Conservation (phyloP, 92 coral and sea anemone genomes). For the Isaurus tuberculatus region DNA sequence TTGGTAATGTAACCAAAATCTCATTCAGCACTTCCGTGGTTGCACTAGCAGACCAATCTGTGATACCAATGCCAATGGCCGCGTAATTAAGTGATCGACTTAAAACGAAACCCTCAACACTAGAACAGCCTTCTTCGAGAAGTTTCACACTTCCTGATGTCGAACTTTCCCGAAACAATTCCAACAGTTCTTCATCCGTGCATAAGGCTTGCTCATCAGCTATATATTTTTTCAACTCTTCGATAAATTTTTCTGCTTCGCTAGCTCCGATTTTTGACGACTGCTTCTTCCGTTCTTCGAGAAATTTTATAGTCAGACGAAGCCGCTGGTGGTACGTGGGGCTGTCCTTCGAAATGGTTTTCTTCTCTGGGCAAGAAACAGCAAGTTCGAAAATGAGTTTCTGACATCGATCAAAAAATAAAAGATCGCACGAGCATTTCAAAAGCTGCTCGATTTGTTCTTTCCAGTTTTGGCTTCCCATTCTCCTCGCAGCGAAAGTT, state of each 20-base stretch:
- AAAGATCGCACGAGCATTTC: background rate
- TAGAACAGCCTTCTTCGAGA: background rate
- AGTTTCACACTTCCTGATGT: background rate
- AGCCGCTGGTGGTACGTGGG: conserved; percentile 26
- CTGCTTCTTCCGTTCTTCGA: background rate
- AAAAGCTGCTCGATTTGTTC: background rate
- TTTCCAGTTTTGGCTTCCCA: too few relatives aligned
- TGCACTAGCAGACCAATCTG: background rate
- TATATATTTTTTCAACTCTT: background rate
- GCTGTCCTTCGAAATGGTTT: background rate
- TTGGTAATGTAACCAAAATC: background rate
- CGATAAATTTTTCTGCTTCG: background rate
- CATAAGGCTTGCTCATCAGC: background rate
- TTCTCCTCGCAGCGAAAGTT: too few relatives aligned
- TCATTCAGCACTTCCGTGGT: background rate
- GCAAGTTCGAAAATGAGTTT: background rate
- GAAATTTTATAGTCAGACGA: background rate
- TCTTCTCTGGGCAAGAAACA: background rate
- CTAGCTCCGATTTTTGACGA: background rate
- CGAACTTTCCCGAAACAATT: background rate
- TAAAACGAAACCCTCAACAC: conserved; percentile 1
- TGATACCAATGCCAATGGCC: background rate
- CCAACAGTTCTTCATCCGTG: conserved; percentile 14
- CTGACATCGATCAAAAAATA: background rate
- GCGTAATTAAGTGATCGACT: background rate